These are phyloP conservation scores for rat (Rattus norvegicus) DNA, from an alignment of 2,113 vertebrate species.

Conservation along the genomic window GRCr8 NC_086027.1:74504501-74505000, in stretches of 20 bases:
- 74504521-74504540: background rate
- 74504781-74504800: background rate
- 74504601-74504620: background rate
- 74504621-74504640: background rate
- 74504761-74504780: background rate
- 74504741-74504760: background rate
- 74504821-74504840: background rate
- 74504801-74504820: background rate
- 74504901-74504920: background rate
- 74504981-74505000: background rate
- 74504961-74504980: background rate
- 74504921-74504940: background rate
- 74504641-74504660: background rate
- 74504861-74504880: background rate
- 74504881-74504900: background rate
- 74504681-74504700: background rate
- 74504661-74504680: background rate
- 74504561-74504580: background rate
- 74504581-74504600: background rate
- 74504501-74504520: too few relatives aligned
- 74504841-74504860: background rate
- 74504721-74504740: background rate
- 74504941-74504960: background rate
- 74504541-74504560: background rate
- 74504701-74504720: background rate